phyloP scores from a whole-genome alignment of 2,888 invertebrate species.

The Phorcus lineatus region DNA sequence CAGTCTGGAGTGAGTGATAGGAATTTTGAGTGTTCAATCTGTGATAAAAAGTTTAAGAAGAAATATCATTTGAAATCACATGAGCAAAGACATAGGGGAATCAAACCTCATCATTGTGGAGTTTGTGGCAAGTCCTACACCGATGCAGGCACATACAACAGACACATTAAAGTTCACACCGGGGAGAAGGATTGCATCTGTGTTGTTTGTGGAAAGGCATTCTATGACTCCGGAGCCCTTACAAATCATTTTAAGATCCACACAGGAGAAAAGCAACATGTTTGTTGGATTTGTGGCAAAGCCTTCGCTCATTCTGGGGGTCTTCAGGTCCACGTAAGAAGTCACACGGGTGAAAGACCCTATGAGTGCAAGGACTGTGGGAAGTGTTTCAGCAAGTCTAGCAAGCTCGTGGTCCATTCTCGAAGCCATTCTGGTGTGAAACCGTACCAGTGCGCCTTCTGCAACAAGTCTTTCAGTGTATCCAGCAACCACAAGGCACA shows the following conservation, averaged over 20 bases:
- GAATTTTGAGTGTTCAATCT: neutral
- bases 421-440: conserved; percentile 17
- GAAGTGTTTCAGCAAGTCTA: conserved; percentile 23
- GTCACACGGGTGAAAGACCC: conserved; percentile 16
- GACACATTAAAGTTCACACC: neutral
- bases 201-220: conserved; percentile 8
- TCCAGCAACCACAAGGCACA: conserved; percentile 25
- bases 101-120: conserved; percentile 1
- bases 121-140: conserved; percentile 15
- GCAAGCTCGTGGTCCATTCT: conserved; percentile 15
- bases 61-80: neutral
- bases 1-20: neutral
- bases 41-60: neutral
- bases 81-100: neutral
- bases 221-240: conserved; percentile 6
- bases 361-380: conserved; percentile 7
- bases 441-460: conserved; percentile 7
- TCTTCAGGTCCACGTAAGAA: conserved; percentile 6
- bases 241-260: neutral
- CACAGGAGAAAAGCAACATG: conserved; percentile 16
- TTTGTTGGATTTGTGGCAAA: conserved; percentile 8
- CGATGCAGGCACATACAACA: neutral
- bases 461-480: conserved; percentile 17
- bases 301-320: conserved; percentile 2
- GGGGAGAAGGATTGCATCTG: neutral